Evolutionary conservation across 2,113 vertebrate genomes (phyloP), one percentile per base, ranked within the genome.

Genomic region (Mungos mungo): DNA sequence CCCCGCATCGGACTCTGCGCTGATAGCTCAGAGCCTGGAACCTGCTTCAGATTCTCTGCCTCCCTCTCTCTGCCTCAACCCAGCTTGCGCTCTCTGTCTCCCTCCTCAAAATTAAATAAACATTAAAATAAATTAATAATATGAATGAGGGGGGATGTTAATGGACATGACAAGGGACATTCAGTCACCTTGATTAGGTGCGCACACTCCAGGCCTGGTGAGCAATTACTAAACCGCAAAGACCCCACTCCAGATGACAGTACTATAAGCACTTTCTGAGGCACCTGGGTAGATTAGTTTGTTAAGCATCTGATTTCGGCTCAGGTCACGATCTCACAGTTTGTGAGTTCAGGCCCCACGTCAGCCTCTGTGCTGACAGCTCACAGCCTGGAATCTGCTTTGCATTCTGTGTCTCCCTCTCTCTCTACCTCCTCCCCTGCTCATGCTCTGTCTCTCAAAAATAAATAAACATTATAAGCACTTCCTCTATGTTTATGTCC

Each of bases 311-410:
- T 9, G 38, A 38, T 38, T 45, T 45, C 13, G 13, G 13, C 72
- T 76, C 72, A 76, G 72, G 25, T 76, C 38, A 76, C 2, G 38
- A 29, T 45, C 72, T 45, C 25, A 76, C 23, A 21, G 38, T 76
- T 5, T 14, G 54, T 15, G 23, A 25, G 13, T 15, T 29, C 0
- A 0, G 29, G 38, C 72, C 72, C 41, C 3, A 3, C 0, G 7
- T 76, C 2, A 12, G 41, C 41, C 3, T 16, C 27, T 27, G 25
- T 31, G 41, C 41, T 31, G 57, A 60, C 14, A 76, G 72, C 3
- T 8, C 41, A 29, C 41, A 76, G 41, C 27, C 41, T 16, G 72
- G 57, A 25, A 8, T 21, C 57, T 60, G 21, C 57, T 60, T 23
- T 19, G 0, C 4, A 60, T 60, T 60, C 57, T 60, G 57, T 60